phyloP scores from a whole-genome alignment of 2,888 invertebrate species.

The Cacoxenus indagator region DNA sequence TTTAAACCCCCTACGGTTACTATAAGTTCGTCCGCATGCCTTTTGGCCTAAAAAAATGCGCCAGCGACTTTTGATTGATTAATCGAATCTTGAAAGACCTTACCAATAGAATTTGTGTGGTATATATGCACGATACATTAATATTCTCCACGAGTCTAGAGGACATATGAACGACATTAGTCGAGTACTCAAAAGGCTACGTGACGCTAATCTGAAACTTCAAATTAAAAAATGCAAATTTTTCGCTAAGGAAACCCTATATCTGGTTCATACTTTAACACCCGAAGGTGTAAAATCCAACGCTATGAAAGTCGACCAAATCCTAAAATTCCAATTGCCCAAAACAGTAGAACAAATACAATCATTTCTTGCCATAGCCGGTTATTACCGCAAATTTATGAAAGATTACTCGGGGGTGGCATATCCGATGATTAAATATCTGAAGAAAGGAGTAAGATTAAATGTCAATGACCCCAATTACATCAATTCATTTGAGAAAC shows the following conservation, averaged over 20 bases:
- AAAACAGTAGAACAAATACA: neutral
- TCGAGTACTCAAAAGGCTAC: neutral
- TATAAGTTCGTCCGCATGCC: no score
- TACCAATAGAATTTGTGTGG: no score
- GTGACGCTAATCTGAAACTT: neutral
- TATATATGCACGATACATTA: no score
- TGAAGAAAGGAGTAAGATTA: neutral
- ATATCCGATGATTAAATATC: neutral
- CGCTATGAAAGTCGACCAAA: constrained; percentile 22
- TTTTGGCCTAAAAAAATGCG: no score
- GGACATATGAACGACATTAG: neutral
- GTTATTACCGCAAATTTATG: neutral
- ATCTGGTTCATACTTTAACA: neutral
- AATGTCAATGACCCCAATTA: constrained; percentile 26
- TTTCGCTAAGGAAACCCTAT: neutral
- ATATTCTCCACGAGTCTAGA: neutral
- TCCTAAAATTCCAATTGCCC: neutral
- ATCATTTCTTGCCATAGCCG: neutral
- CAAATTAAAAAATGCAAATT: neutral
- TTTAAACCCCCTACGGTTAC: no score
- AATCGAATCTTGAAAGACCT: no score
- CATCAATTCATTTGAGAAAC: constrained; percentile 30
- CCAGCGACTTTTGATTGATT: no score
- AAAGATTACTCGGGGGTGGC: neutral
- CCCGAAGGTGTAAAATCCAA: constrained; percentile 6